A percentile compares a stretch with the other conserved stretches of the same genome.
Conservation (phyloP, 2,888 invertebrate genomes). For the Chymomyza caudatula region DNA sequence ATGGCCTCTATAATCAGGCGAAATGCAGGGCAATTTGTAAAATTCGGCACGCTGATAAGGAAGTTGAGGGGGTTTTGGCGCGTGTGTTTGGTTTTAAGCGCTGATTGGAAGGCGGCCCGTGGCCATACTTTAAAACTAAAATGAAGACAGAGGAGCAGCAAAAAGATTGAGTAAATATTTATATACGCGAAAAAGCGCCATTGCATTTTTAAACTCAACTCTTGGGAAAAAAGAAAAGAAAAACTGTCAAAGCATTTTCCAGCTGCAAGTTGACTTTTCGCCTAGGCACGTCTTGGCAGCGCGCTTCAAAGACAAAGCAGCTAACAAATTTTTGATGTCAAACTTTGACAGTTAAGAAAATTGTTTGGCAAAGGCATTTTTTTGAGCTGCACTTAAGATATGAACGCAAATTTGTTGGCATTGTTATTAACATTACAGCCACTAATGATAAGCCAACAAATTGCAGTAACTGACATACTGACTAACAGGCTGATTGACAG, state of each 20-base stretch:
- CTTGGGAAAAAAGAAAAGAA: background rate
- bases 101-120: background rate
- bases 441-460: constrained; percentile 62
- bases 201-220: background rate
- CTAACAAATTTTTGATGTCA: constrained; percentile 22
- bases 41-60: constrained; percentile 22
- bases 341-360: constrained; percentile 41
- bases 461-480: constrained; percentile 4
- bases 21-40: constrained; percentile 45
- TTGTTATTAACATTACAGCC: background rate
- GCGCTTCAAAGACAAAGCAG: background rate
- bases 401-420: background rate
- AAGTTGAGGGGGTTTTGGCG: background rate
- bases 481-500: constrained; percentile 10
- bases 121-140: background rate
- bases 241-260: background rate
- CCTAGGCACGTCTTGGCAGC: background rate
- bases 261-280: background rate
- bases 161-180: background rate
- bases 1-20: constrained; percentile 28
- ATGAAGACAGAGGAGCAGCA: background rate
- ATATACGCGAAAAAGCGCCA: background rate
- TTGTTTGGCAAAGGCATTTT: constrained; percentile 16
- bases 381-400: background rate
- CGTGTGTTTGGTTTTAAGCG: background rate